These are phyloP conservation scores for Champsocephalus esox DNA, from an alignment of 2,797 vertebrate species.

Conservation along the genomic window DNA sequence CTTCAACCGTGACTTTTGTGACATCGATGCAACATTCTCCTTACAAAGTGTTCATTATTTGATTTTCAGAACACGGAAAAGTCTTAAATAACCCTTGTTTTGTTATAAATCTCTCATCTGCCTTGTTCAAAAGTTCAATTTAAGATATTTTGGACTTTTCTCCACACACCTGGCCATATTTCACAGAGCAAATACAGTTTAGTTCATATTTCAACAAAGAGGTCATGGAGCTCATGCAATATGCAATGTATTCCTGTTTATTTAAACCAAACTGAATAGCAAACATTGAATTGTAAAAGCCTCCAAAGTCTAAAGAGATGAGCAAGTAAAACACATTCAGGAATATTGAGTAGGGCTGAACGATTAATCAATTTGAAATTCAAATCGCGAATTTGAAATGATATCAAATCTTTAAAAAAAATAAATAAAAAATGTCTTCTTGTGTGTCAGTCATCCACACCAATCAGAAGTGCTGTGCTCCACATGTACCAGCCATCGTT, in stretches of 20 bases:
- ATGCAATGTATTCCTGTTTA: background rate
- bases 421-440: no score
- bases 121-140: slow-evolving; percentile 24
- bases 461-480: no score
- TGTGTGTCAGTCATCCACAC: no score
- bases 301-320: background rate
- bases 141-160: slow-evolving; percentile 2
- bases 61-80: slow-evolving; percentile 25
- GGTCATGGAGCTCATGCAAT: slow-evolving; percentile 16
- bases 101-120: slow-evolving; percentile 8
- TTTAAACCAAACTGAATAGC: background rate
- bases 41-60: slow-evolving; percentile 22
- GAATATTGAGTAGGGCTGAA: background rate
- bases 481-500: no score
- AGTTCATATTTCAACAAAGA: slow-evolving; percentile 20
- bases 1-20: slow-evolving; percentile 25
- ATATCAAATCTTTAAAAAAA: no score
- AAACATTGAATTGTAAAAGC: background rate
- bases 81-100: slow-evolving; percentile 8
- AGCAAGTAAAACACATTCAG: slow-evolving; percentile 7
- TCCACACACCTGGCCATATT: background rate
- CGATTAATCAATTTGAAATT: no score
- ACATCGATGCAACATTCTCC: slow-evolving; percentile 15
- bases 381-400: no score
- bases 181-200: slow-evolving; percentile 12